Conservation (phyloP, 2,797 vertebrate species). For the Schizopygopsis pylzovi region DNA sequence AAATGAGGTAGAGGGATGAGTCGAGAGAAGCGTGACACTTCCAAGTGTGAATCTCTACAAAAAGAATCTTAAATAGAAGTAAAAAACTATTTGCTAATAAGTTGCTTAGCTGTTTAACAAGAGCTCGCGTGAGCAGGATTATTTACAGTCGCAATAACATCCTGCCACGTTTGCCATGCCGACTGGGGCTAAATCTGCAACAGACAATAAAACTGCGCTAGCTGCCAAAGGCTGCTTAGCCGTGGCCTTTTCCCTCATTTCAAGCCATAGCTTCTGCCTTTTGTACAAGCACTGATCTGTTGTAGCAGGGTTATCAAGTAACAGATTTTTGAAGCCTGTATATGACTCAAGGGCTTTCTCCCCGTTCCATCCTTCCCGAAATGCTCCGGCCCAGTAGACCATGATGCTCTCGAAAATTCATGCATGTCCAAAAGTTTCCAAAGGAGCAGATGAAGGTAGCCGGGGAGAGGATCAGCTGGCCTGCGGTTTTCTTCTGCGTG, state of each 20-base stretch:
- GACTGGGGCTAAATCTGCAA: not conserved
- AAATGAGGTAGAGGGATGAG: constrained; percentile 42
- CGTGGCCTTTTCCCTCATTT: constrained; percentile 29
- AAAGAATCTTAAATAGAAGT: not conserved
- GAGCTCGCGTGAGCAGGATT: not conserved
- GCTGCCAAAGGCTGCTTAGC: constrained; percentile 16
- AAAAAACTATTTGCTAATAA: not conserved
- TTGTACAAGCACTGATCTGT: constrained; percentile 56
- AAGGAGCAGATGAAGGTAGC: constrained; percentile 78
- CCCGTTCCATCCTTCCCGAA: constrained; percentile 22
- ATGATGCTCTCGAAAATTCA: constrained; percentile 63
- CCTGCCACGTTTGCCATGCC: not conserved
- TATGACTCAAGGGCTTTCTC: constrained; percentile 48
- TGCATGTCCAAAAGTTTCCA: constrained; percentile 75
- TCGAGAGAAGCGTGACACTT: constrained; percentile 27
- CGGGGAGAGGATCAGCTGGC: constrained; percentile 77
- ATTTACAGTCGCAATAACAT: not conserved
- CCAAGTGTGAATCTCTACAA: not conserved
- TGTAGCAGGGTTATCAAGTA: constrained; percentile 59
- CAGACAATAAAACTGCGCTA: constrained; percentile 1
- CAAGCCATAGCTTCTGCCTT: constrained; percentile 40
- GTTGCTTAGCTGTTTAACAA: not conserved
- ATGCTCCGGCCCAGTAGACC: constrained; percentile 63
- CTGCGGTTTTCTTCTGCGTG: constrained; percentile 75
- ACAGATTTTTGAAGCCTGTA: constrained; percentile 39